Base-by-base conservation (phyloP, 2,797 vertebrate species). In the Danionella dracula region DNA sequence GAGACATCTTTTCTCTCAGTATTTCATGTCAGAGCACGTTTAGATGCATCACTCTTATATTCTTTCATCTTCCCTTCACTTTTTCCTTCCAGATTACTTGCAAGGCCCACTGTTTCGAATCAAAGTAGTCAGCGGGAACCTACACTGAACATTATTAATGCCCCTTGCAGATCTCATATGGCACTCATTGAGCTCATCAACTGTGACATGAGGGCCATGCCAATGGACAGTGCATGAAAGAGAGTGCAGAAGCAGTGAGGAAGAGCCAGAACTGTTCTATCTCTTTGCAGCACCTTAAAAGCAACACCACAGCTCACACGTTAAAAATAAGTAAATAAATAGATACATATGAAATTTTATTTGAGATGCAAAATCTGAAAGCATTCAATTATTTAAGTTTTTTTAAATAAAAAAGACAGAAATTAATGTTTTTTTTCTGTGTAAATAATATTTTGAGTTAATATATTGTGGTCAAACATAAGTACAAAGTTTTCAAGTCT, bases 141-240 rank as follows among this genome's bases (percentile, higher is more conserved):
- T 60, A 37, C 56, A 54, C 60, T 55, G 70, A 75, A 68, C 70
- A 68, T 68, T 70, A 78, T 80, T 73, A 76, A 46, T 69, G 66
- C 62, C 70, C 45, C 57, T 74, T 71, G 67, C 68, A 66, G 72
- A 71, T 65, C 66, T 64, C 60, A 66, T 54, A 70, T 44, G 20
- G 29, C 49, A 51, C 64, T 74, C 64, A 49, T 66, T 69, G 54
- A 37, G 29, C 46, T 68, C 50, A 56, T 72, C 70, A 62, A 57
- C 61, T 23, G 41, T 34, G 51, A 53, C 58, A 68, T 42, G 46
- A n/a, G 37, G 51, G 46, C 54, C 51, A 62, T 44, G 55, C 53
- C 71, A 67, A 50, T 48, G 49, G 34, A 68, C 31, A 31, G 23
- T 17, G 38, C 60, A 71, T 72, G 70, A 75, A 71, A 75, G 59